Percentiles rank a stretch among this genome's conserved stretches.
phyloP scores from a whole-genome alignment of 2,888 invertebrate species.

The Epinotia bilunana region DNA sequence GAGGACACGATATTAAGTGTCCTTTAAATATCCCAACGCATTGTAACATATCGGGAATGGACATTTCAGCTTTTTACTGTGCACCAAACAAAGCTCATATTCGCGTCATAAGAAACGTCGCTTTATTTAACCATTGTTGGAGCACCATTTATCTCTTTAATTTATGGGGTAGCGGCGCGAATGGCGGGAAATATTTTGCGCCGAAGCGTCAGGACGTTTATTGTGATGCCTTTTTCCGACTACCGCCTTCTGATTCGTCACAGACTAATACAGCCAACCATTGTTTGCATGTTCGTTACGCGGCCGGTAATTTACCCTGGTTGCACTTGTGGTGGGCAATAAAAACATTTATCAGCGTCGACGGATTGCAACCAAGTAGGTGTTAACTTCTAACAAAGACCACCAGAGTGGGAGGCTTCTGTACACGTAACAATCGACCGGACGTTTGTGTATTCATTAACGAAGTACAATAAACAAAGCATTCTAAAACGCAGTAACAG shows the following conservation, averaged over 20 bases:
- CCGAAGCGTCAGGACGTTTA: slow-evolving; percentile 55
- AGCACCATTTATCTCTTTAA: slow-evolving; percentile 81
- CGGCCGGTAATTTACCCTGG: slow-evolving; percentile 75
- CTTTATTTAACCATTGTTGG: slow-evolving; percentile 82
- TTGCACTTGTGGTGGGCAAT: slow-evolving; percentile 68
- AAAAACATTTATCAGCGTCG: slow-evolving; percentile 70
- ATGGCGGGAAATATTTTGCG: slow-evolving; percentile 76
- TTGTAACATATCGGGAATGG: slow-evolving; percentile 67
- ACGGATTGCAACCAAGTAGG: slow-evolving; percentile 58
- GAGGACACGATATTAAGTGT: slow-evolving; percentile 64
- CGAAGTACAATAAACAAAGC: slow-evolving; percentile 44
- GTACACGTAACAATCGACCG: slow-evolving; percentile 63
- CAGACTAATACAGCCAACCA: slow-evolving; percentile 65
- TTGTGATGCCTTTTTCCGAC: slow-evolving; percentile 49
- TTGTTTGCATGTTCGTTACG: slow-evolving; percentile 76
- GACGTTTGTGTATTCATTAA: slow-evolving; percentile 55
- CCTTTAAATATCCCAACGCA: slow-evolving; percentile 70
- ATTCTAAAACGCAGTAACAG: slow-evolving; percentile 43
- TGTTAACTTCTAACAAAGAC: slow-evolving; percentile 73
- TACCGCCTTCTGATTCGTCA: slow-evolving; percentile 70
- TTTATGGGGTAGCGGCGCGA: slow-evolving; percentile 79
- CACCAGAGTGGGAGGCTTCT: slow-evolving; percentile 60
- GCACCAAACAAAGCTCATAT: slow-evolving; percentile 74
- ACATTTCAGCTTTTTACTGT: slow-evolving; percentile 77
- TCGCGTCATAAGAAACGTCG: slow-evolving; percentile 75